Evolutionary conservation across 1,140 invertebrate genomes (phyloP).

Genomic region (Drosophila sp.): DNA sequence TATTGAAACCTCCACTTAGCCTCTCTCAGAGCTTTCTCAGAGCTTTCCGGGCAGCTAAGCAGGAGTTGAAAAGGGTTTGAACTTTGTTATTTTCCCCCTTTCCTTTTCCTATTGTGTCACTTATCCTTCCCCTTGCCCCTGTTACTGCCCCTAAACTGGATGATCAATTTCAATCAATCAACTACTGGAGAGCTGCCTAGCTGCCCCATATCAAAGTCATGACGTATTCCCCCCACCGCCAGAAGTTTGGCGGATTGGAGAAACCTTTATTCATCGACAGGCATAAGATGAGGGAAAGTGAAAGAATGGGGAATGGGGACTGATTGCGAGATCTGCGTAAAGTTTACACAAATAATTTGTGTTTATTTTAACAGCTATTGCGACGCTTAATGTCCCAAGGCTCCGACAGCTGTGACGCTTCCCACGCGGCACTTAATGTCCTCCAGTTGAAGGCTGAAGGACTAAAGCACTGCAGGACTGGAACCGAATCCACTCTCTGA

Average conservation of each 20-base stretch:
- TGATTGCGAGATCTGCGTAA: conserved; percentile 56
- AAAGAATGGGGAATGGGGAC: neutral
- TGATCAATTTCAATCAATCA: conserved; percentile 82
- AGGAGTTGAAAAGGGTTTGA: conserved; percentile 51
- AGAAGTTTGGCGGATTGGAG: conserved; percentile 58
- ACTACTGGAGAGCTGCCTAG: conserved; percentile 35
- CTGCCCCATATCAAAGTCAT: conserved; percentile 59
- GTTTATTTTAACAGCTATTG: conserved; percentile 78
- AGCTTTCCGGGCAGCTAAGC: conserved; percentile 2
- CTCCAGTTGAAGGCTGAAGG: conserved; percentile 20
- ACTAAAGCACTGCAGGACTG: conserved; percentile 17
- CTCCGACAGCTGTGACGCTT: conserved; percentile 56
- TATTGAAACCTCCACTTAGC: too few relatives aligned
- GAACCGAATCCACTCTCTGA: conserved; percentile 45
- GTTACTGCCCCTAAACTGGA: conserved; percentile 16
- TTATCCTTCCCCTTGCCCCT: neutral
- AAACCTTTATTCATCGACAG: conserved; percentile 42
- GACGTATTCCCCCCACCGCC: neutral
- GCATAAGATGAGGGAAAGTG: neutral
- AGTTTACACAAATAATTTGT: conserved; percentile 83
- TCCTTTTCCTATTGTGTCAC: neutral
- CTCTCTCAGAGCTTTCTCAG: neutral
- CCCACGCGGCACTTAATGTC: conserved; percentile 74
- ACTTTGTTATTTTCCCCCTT: too few relatives aligned
- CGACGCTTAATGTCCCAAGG: conserved; percentile 44